Conservation (phyloP, 1,140 invertebrate species). For the Drosophila tristis region DNA sequence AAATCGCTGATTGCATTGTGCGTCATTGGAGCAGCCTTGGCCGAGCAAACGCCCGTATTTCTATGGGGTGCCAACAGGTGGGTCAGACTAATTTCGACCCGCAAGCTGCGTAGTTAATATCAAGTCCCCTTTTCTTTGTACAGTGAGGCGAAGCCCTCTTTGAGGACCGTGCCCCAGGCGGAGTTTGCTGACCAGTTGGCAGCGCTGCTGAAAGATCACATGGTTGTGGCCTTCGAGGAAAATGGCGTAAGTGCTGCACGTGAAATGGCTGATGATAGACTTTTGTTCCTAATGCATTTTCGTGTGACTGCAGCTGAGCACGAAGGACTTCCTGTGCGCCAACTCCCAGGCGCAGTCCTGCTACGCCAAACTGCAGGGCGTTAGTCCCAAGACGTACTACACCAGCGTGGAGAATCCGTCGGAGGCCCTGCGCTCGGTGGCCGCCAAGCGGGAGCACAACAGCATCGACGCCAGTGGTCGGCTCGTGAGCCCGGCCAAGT, state of each 20-base stretch:
- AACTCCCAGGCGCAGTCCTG: slow-evolving; percentile 64
- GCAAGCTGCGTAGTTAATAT: slow-evolving; percentile 12
- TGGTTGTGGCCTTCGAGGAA: slow-evolving; percentile 79
- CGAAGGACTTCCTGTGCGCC: slow-evolving; percentile 71
- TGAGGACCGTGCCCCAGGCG: slow-evolving; percentile 61
- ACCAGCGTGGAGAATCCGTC: slow-evolving; percentile 73
- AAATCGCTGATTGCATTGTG: slow-evolving; percentile 80
- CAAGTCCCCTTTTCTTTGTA: background rate
- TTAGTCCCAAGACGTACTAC: slow-evolving; percentile 76
- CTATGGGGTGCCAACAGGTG: slow-evolving; percentile 82
- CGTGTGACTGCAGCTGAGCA: slow-evolving; percentile 50
- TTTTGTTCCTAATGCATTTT: background rate
- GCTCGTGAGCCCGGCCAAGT: slow-evolving; percentile 57
- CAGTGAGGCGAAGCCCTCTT: slow-evolving; percentile 60
- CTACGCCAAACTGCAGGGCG: slow-evolving; percentile 67
- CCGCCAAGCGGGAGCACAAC: slow-evolving; percentile 60
- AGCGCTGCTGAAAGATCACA: slow-evolving; percentile 65
- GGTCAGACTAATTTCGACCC: slow-evolving; percentile 10
- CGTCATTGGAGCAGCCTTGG: slow-evolving; percentile 76
- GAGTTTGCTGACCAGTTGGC: slow-evolving; percentile 65
- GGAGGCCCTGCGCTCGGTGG: slow-evolving; percentile 63
- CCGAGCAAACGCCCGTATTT: slow-evolving; percentile 78
- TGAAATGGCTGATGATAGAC: background rate
- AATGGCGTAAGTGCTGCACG: slow-evolving; percentile 68
- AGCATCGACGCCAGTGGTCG: slow-evolving; percentile 63